A percentile compares a stretch with the other conserved stretches of the same genome.
Conservation (phyloP, 1,140 invertebrate species). For the Andrena cerasifolii region DNA sequence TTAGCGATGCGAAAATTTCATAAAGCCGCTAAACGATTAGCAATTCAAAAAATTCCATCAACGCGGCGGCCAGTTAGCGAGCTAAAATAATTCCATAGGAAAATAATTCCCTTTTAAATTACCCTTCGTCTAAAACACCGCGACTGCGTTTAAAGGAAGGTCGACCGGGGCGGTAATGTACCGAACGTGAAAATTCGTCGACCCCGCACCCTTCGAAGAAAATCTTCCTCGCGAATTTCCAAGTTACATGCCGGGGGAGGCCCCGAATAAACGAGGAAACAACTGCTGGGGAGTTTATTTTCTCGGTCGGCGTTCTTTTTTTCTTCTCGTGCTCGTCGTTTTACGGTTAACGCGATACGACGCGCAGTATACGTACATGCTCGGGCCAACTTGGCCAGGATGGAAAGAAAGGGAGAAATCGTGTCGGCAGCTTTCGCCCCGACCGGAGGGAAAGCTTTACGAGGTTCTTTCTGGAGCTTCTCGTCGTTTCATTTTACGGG, state of each 20-base stretch:
- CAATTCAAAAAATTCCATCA: no score
- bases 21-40: no score
- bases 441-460: conserved; percentile 60
- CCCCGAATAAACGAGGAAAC: conserved; percentile 47
- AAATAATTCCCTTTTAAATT: no score
- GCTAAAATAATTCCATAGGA: no score
- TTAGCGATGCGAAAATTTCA: no score
- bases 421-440: conserved; percentile 39
- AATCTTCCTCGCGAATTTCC: not conserved
- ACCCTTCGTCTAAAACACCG: not conserved
- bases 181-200: not conserved
- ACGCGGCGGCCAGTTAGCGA: no score
- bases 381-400: conserved; percentile 26
- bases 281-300: conserved; percentile 54
- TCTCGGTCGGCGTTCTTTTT: conserved; percentile 43
- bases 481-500: conserved; percentile 71
- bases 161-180: not conserved
- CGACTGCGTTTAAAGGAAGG: not conserved
- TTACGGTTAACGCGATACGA: conserved; percentile 48
- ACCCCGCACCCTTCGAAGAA: not conserved
- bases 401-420: conserved; percentile 25
- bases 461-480: conserved; percentile 58
- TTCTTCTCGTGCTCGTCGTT: conserved; percentile 48
- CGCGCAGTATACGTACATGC: conserved; percentile 28
- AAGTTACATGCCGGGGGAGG: not conserved